These are phyloP conservation scores for Drosophila pachea DNA, from an alignment of 1,140 invertebrate species.

Conservation along the genomic window DNA sequence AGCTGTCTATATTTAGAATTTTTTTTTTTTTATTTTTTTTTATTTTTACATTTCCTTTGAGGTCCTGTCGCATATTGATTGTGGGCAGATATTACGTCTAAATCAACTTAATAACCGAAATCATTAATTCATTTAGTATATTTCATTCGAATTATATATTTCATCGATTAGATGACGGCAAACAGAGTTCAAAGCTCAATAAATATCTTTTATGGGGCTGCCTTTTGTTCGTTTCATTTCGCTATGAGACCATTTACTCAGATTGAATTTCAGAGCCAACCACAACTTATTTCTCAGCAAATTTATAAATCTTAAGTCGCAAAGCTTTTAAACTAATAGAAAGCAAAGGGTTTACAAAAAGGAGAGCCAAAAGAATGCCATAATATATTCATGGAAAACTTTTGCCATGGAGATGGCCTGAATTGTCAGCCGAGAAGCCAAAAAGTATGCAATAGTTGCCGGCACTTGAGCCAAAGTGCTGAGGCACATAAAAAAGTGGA, in stretches of 20 bases:
- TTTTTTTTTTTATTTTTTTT: slow-evolving; percentile 32
- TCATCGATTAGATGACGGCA: too few relatives aligned
- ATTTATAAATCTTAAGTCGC: not conserved
- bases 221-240: too few relatives aligned
- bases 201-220: too few relatives aligned
- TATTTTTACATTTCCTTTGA: slow-evolving; percentile 24
- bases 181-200: too few relatives aligned
- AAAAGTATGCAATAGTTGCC: slow-evolving; percentile 64
- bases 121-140: too few relatives aligned
- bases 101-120: not conserved
- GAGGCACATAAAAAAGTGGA: slow-evolving; percentile 54
- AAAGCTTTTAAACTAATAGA: slow-evolving; percentile 1
- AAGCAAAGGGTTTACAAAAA: not conserved
- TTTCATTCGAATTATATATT: too few relatives aligned
- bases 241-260: too few relatives aligned
- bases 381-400: slow-evolving; percentile 26
- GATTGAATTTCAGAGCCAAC: too few relatives aligned
- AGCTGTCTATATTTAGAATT: slow-evolving; percentile 17
- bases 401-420: slow-evolving; percentile 15
- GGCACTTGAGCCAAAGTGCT: slow-evolving; percentile 61
- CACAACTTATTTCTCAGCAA: too few relatives aligned
- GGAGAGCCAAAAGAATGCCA: slow-evolving; percentile 5
- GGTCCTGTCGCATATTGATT: slow-evolving; percentile 19
- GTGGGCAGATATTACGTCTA: slow-evolving; percentile 17
- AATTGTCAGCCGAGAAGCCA: slow-evolving; percentile 51